Base-by-base conservation (phyloP, 2,113 vertebrate genomes). In the Hippopotamus amphibius region DNA sequence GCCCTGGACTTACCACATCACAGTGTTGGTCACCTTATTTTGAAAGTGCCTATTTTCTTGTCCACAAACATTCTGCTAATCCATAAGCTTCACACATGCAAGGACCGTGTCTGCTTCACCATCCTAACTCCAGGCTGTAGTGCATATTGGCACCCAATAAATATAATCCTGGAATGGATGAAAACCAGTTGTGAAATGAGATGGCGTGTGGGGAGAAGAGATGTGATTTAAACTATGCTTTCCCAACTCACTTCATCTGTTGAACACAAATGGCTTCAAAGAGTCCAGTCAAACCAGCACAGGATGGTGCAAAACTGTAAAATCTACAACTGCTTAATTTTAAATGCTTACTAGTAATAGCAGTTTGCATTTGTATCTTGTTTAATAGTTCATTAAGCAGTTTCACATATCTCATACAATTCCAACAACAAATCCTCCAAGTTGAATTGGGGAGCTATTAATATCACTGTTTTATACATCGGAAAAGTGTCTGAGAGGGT, bases 301-400 rank as follows among this genome's bases (percentile, higher is more conserved):
- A 95, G 74, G 57, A 83, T 93, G 71, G 90, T 83, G 92, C 85
- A 95, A 97, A 97, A 95, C 93, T 98, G 33, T 33, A 59, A 81
- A 88, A 59, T 66, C 33, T 55, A 41, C 19, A 37, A 46, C 37
- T 43, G 13, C 96, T 97, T 97, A 89, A 90, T 98, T 98, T 98
- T 97, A 96, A 50, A n/a, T 21, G 37, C 50, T 55, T 13, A 57
- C 30, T 28, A 17, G 19, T 28, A 76, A 80, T 5, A 80, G 72
- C 37, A 41, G 19, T 66, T 88, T 81, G 33, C 50, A 57, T 57
- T 86, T 61, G n/a, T 83, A 50, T 14, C 12, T 22, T 30, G 13
- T 79, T 63, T 19, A 28, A 55, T 66, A 66, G 16, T 71, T 82
- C 22, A 4, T 63, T 57, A 90, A 97, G n/a, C 37, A 72, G 15